Conservation (phyloP, 1,140 invertebrate species). For the Solen grandis region DNA sequence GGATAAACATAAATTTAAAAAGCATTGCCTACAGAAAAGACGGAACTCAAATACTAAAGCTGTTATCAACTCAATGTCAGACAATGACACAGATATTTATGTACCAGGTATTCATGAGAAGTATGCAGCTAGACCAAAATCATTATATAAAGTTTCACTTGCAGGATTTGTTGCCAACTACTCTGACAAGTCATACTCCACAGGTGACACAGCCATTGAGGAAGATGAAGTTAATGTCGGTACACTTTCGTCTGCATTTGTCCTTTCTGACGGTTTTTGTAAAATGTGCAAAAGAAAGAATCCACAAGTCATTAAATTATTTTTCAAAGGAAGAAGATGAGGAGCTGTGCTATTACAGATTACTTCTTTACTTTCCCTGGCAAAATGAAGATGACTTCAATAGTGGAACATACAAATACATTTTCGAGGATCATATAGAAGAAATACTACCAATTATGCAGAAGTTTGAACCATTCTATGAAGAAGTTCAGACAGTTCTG, state of each 20-base stretch:
- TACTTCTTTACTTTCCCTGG: constrained; percentile 38
- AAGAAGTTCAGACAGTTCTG: constrained; percentile 36
- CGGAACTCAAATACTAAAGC: constrained; percentile 29
- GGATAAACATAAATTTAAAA: too few relatives aligned
- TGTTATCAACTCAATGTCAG: too few relatives aligned
- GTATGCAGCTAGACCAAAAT: constrained; percentile 27
- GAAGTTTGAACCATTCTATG: too few relatives aligned
- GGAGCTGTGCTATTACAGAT: constrained; percentile 32
- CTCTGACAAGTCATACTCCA: background rate
- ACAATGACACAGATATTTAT: constrained; percentile 10
- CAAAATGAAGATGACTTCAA: background rate
- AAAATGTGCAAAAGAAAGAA: constrained; percentile 5
- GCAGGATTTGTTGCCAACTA: too few relatives aligned
- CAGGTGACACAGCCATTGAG: background rate
- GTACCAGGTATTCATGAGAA: constrained; percentile 18
- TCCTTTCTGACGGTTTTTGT: background rate
- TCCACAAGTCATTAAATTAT: constrained; percentile 5
- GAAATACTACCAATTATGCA: too few relatives aligned
- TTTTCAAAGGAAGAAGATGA: constrained; percentile 29
- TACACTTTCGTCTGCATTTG: background rate
- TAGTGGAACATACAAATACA: constrained; percentile 8
- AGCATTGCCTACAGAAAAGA: constrained; percentile 14
- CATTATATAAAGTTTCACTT: too few relatives aligned
- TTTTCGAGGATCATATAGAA: constrained; percentile 27
- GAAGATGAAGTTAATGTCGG: too few relatives aligned